Conservation (phyloP, 1,140 invertebrate genomes). For the Drosophila mauritiana region DNA sequence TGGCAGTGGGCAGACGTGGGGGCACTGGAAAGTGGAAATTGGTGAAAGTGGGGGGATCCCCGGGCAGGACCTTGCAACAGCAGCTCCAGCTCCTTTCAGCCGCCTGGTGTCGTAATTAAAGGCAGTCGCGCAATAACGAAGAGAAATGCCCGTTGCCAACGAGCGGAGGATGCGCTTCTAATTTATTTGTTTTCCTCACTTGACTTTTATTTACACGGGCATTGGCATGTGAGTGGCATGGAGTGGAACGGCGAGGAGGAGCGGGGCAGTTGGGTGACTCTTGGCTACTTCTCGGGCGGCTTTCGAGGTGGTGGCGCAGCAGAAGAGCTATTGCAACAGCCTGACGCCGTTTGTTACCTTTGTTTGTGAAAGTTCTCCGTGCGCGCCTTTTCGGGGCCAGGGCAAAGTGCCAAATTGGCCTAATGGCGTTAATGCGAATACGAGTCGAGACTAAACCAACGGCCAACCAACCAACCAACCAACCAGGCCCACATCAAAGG, state of each 20-base stretch:
- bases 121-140: slow-evolving; percentile 70
- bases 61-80: slow-evolving; percentile 13
- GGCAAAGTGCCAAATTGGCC: slow-evolving; percentile 79
- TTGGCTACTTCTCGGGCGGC: background rate
- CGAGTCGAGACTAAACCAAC: slow-evolving; percentile 68
- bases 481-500: slow-evolving; percentile 55
- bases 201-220: slow-evolving; percentile 81
- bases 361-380: slow-evolving; percentile 63
- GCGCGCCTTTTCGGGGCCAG: slow-evolving; percentile 42
- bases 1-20: no score
- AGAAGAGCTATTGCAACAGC: slow-evolving; percentile 23
- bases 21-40: background rate
- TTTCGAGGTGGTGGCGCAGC: background rate
- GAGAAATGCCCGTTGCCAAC: slow-evolving; percentile 66
- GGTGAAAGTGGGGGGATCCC: slow-evolving; percentile 18
- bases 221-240: slow-evolving; percentile 65
- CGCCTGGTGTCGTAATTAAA: slow-evolving; percentile 72
- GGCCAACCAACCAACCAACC: slow-evolving; percentile 30
- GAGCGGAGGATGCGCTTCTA: slow-evolving; percentile 44
- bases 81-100: slow-evolving; percentile 10
- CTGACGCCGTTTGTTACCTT: slow-evolving; percentile 68
- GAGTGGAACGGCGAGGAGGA: background rate
- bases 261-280: background rate
- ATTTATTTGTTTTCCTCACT: slow-evolving; percentile 72
- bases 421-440: slow-evolving; percentile 83